A percentile compares a stretch with the other conserved stretches of the same genome.
Evolutionary conservation across 2,113 vertebrate genomes (phyloP).

Genomic region (Upupa epops): DNA sequence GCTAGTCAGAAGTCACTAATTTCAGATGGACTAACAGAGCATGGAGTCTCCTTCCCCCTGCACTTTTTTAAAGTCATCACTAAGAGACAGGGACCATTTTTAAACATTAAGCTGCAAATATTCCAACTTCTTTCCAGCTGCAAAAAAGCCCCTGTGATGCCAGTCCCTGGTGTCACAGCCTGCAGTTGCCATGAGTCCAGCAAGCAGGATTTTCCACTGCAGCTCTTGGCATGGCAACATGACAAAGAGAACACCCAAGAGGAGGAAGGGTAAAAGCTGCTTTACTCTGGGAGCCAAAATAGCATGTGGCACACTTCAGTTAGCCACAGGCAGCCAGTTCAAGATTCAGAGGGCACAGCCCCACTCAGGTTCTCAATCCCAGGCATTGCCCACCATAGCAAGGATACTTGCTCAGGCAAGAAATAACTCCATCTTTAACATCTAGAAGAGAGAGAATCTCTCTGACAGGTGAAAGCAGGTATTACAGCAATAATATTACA

Average conservation of each 20-base stretch:
- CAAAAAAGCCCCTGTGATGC: background rate
- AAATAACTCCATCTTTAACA: background rate
- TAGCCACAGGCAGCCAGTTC: background rate
- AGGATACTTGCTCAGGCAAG: background rate
- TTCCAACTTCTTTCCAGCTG: background rate
- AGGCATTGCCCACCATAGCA: background rate
- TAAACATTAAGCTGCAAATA: background rate
- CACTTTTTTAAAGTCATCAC: background rate
- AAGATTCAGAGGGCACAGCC: background rate
- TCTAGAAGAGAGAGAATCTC: background rate
- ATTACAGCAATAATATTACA: background rate
- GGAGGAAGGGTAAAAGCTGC: background rate
- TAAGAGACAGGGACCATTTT: background rate
- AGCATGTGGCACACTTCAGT: background rate
- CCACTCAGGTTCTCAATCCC: background rate
- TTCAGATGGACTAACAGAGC: background rate
- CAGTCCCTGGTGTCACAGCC: background rate
- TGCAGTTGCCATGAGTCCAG: background rate
- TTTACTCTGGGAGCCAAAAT: background rate
- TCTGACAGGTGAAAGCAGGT: background rate
- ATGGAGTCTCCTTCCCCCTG: background rate
- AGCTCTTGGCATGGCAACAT: background rate
- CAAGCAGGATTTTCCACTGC: background rate
- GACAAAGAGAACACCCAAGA: background rate
- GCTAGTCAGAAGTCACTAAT: background rate